A percentile compares a stretch with the other conserved stretches of the same genome.
These are phyloP conservation scores for Latrodectus geometricus DNA, from an alignment of 1,140 invertebrate species.

Conservation along the genomic window DNA sequence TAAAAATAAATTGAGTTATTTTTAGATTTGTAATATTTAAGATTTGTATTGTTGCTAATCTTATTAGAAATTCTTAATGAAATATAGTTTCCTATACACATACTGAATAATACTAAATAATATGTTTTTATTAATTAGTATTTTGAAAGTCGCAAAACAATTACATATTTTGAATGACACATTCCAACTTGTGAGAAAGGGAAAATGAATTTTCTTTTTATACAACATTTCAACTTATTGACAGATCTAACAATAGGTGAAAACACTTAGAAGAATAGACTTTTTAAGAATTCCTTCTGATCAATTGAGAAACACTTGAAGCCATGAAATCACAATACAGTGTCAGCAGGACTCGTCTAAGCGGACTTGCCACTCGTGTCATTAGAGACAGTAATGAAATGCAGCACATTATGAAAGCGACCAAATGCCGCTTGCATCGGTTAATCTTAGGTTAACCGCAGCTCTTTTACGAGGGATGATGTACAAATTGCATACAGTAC, in stretches of 20 bases:
- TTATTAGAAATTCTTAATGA: no score
- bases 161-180: no score
- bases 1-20: no score
- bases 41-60: no score
- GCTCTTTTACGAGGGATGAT: background rate
- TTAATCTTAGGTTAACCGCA: conserved; percentile 61
- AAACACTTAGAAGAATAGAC: background rate
- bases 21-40: no score
- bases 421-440: conserved; percentile 37
- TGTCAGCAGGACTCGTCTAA: conserved; percentile 24
- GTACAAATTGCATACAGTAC: background rate
- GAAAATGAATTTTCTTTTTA: background rate
- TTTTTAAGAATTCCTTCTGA: conserved; percentile 11
- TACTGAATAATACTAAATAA: no score
- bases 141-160: no score
- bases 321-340: background rate
- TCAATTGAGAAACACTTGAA: background rate
- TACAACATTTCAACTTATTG: background rate
- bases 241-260: background rate
- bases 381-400: conserved; percentile 59
- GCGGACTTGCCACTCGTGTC: conserved; percentile 34
- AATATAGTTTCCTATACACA: no score
- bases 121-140: no score
- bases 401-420: conserved; percentile 57
- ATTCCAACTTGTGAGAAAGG: background rate